phyloP scores from a whole-genome alignment of 2,113 vertebrate genomes.

The Ictalurus punctatus region DNA sequence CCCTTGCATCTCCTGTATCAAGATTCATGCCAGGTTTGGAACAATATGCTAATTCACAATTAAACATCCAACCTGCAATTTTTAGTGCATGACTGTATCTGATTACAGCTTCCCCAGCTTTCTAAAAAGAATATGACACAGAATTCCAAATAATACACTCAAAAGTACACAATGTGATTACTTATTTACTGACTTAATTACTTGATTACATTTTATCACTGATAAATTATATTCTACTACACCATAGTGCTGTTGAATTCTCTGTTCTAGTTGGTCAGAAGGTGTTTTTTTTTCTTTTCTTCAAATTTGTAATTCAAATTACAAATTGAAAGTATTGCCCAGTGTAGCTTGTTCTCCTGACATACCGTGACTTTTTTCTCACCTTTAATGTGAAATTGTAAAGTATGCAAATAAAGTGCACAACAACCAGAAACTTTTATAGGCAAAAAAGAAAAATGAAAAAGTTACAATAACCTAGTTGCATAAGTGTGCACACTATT shows the following conservation, averaged over 20 bases:
- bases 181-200: background rate
- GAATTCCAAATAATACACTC: background rate
- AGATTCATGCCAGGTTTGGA: background rate
- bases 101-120: background rate
- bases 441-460: too few relatives aligned
- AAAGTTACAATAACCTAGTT: too few relatives aligned
- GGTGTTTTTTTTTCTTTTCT: too few relatives aligned
- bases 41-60: background rate
- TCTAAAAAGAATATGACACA: background rate
- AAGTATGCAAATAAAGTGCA: too few relatives aligned
- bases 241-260: background rate
- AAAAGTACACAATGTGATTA: background rate
- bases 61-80: background rate
- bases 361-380: background rate
- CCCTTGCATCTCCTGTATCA: conserved; percentile 30
- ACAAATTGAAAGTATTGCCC: background rate
- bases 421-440: too few relatives aligned
- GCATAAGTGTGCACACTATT: too few relatives aligned
- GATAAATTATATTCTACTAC: background rate
- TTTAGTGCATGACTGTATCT: background rate
- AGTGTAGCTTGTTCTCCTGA: background rate
- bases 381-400: too few relatives aligned
- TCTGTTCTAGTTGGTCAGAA: background rate
- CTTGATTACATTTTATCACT: background rate
- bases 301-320: background rate